Evolutionary conservation across 2,888 invertebrate genomes (phyloP), one percentile per base, ranked within the genome.

Genomic region (Phlogophora meticulosa): DNA sequence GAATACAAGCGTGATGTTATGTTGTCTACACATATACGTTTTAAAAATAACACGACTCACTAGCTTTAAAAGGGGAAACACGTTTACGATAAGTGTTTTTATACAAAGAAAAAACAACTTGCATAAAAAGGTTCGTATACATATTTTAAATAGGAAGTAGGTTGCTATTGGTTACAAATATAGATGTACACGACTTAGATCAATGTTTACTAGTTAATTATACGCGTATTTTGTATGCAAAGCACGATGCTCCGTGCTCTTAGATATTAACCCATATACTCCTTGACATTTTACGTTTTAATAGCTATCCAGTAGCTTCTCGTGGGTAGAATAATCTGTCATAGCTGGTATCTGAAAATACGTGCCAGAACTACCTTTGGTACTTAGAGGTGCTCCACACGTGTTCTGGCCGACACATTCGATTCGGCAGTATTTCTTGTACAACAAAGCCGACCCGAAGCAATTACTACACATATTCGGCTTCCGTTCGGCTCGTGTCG

Each of bases 171-270:
- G 56, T 42, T 46, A 52, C 52, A 32, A 17, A 76, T 51, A 72
- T 55, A 46, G 57, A 42, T 42, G 48, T 20, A 64, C 64, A 77
- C 58, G 45, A 72, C 10, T 49, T 55, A 40, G 49, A 59, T 51
- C 55, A 64, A 64, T 74, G 64, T 64, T 52, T 55, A 46, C 42
- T 64, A 38, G 56, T 72, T 64, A 74, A 43, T 59, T 59, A 56
- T 52, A 17, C 10, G 55, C 11, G 13, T 32, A 9, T 58, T 74
- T 64, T 52, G 51, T 64, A 77, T 77, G 28, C 65, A 2, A 22
- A 43, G 7, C 65, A 59, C 59, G 55, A 28, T 20, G 24, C n/a
- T 53, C 40, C 72, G 72, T 64, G 58, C 51, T 56, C 53, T 63
- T 4, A 36, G 55, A 48, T 72, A 59, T 64, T 58, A 72, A 56